Evolutionary conservation across 1,140 invertebrate genomes (phyloP).

Genomic region (Hypsibius dujardini): DNA sequence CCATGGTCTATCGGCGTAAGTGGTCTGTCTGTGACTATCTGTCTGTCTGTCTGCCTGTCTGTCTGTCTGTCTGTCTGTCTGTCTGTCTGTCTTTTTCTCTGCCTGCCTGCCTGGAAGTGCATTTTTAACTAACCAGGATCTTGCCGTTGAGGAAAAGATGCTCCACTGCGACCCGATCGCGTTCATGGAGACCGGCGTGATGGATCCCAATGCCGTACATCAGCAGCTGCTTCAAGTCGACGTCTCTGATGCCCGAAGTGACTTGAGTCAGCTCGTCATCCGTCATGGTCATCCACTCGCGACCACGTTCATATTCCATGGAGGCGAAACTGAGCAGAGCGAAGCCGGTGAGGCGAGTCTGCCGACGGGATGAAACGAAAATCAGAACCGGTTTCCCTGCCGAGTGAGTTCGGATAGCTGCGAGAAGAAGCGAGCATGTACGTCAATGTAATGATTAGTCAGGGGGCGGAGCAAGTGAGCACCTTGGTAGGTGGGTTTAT

Average conservation of each 20-base stretch:
- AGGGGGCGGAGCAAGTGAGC: conserved; percentile 21
- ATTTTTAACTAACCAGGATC: conserved; percentile 59
- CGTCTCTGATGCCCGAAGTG: conserved; percentile 49
- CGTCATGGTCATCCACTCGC: conserved; percentile 69
- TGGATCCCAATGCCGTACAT: conserved; percentile 96
- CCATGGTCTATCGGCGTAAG: conserved; percentile 6
- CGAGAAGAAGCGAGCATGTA: conserved; percentile 21
- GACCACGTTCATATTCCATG: conserved; percentile 59
- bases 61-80: no score
- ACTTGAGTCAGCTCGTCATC: conserved; percentile 51
- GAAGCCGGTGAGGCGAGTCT: conserved; percentile 86
- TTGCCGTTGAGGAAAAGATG: conserved; percentile 89
- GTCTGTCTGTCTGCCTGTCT: no score
- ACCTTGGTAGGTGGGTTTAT: conserved; percentile 85
- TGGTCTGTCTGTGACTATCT: no score
- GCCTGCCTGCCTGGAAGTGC: no score
- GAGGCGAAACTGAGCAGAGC: conserved; percentile 86
- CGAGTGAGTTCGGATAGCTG: conserved; percentile 75
- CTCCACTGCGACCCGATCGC: conserved; percentile 74
- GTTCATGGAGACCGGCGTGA: conserved; percentile 83
- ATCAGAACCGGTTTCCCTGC: conserved; percentile 71
- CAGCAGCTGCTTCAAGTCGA: conserved; percentile 76
- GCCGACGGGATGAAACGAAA: conserved; percentile 91
- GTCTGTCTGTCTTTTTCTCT: no score
- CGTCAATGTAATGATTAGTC: conserved; percentile 11